Conservation (phyloP, 2,113 vertebrate genomes). For the Crotalus helleri region DNA sequence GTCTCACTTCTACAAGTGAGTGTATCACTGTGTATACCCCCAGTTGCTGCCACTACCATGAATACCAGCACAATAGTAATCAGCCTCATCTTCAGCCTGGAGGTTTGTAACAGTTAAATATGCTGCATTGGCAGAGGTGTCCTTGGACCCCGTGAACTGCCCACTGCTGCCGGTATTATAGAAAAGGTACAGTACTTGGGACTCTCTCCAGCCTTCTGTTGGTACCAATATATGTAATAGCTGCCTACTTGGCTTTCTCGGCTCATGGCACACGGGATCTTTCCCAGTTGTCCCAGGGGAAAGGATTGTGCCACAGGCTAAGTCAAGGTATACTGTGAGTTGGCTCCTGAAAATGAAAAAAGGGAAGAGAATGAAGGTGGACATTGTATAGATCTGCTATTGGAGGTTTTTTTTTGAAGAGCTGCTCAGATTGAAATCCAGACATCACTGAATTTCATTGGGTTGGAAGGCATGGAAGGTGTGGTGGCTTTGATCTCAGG, state of each 20-base stretch:
- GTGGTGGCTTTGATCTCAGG: background rate
- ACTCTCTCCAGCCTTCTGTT: background rate
- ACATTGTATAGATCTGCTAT: too few relatives aligned
- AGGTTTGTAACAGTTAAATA: background rate
- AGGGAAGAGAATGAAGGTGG: background rate
- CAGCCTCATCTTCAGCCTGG: background rate
- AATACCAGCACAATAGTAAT: background rate
- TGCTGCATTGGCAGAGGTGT: background rate
- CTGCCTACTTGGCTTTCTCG: background rate
- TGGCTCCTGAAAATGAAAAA: background rate
- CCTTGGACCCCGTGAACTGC: background rate
- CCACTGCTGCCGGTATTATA: rapidly evolving
- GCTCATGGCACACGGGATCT: background rate
- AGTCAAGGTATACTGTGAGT: background rate
- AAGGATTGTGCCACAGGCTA: background rate
- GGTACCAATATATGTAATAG: rapidly evolving
- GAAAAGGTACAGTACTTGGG: background rate
- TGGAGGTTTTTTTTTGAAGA: background rate
- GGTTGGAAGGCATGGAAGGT: too few relatives aligned
- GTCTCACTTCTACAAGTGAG: background rate
- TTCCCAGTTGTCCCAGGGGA: background rate
- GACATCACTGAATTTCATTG: too few relatives aligned
- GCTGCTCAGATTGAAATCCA: background rate
- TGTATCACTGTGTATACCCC: background rate
- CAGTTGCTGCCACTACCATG: background rate